Evolutionary conservation across 2,113 vertebrate species (phyloP), one percentile per base, ranked within the genome.

Genomic region (Sardina pilchardus): DNA sequence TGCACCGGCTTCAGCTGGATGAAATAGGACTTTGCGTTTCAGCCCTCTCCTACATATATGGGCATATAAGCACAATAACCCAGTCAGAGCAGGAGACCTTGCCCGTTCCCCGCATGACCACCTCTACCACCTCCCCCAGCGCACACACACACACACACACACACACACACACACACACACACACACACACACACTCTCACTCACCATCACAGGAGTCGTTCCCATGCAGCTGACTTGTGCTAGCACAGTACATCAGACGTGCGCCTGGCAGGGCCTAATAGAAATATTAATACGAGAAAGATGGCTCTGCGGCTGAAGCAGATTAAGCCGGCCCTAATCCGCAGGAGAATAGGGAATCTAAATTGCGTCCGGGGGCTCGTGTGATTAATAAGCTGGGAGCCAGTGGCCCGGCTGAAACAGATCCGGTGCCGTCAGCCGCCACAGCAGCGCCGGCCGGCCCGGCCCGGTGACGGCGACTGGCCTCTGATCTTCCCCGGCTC

Each of bases 321-420:
- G 93, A 93, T 95, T 93, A 93, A 88, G 86, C 78, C 44, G 10
- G 42, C 84, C 59, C 47, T 93, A 93, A 95, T 94, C 91, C 92
- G 88, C 85, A 81, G 36, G 84, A 90, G 92, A 92, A 92, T 86
- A 90, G 84, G 84, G 87, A 83, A 92, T 88, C 90, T 91, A 87
- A 92, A 94, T 88, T 90, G 89, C 84, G 85, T 71, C 42, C 81
- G 39, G 24, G 71, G 67, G 80, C 78, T 39, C 36, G n/a, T 89
- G 89, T 87, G 91, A 93, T 91, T 92, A 93, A 93, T 89, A 93
- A 93, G 91, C 88, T 39, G n/a, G 34, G 53, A 82, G 81, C 81
- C 4, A 86, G 90, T 81, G 88, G 84, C 88, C 86, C 90, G 71
- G 88, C 88, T 86, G 86, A 91, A 92, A 87, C n/a, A 81, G 83